phyloP scores from a whole-genome alignment of 2,888 invertebrate genomes.

The Cistogaster globosa region DNA sequence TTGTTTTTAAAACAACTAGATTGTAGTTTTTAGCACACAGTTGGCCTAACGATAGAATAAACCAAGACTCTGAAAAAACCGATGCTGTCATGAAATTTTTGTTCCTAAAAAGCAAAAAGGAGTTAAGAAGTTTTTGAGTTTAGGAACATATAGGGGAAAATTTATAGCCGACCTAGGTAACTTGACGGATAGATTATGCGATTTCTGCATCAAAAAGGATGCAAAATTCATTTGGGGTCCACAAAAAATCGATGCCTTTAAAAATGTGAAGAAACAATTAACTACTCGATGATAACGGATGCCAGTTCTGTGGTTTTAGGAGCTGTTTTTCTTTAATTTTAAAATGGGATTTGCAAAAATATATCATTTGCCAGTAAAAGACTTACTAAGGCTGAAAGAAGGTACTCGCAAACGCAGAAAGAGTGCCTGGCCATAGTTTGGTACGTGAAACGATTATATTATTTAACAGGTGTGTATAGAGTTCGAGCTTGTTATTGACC shows the following conservation, averaged over 20 bases:
- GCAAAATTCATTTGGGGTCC: background rate
- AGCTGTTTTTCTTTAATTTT: conserved; percentile 74
- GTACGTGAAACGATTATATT: no score
- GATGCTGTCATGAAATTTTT: conserved; percentile 55
- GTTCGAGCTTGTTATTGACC: no score
- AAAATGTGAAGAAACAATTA: conserved; percentile 54
- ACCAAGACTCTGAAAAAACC: no score
- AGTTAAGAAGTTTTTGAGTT: conserved; percentile 77
- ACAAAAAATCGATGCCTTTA: background rate
- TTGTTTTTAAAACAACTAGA: no score
- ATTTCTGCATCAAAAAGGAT: background rate
- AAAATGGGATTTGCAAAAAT: conserved; percentile 21
- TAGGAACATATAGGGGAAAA: conserved; percentile 60
- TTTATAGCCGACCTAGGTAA: conserved; percentile 71
- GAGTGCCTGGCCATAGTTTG: no score
- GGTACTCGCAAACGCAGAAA: conserved; percentile 12
- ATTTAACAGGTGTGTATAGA: no score
- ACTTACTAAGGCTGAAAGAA: conserved; percentile 72
- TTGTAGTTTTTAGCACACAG: no score
- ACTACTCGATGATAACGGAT: conserved; percentile 77
- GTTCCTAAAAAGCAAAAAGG: conserved; percentile 73
- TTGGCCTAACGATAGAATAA: no score
- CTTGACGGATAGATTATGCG: conserved; percentile 71
- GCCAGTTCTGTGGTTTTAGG: conserved; percentile 78
- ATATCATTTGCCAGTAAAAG: conserved; percentile 64